Evolutionary conservation across 2,113 vertebrate genomes (phyloP).

Genomic region (Odocoileus virginianus): DNA sequence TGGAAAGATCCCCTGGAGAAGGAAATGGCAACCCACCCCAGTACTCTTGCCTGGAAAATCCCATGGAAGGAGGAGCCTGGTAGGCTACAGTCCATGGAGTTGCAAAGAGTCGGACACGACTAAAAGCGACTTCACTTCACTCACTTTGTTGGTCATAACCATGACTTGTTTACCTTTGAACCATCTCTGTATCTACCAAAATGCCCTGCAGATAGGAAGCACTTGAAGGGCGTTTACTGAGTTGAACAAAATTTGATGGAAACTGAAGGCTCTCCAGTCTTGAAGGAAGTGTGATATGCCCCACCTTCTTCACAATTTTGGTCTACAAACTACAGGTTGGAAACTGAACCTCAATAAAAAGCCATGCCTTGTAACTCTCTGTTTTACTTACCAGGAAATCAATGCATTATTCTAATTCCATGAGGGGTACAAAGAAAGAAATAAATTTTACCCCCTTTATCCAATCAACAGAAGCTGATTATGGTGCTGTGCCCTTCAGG

Average conservation of each 20-base stretch:
- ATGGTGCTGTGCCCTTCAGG: neutral
- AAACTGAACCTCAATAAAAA: neutral
- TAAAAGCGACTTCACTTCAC: too few relatives aligned
- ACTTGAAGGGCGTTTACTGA: neutral
- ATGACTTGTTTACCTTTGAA: neutral
- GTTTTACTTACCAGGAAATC: neutral
- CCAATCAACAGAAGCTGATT: neutral
- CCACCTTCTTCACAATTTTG: neutral
- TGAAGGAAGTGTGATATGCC: neutral
- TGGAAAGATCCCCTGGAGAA: too few relatives aligned
- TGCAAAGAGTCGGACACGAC: too few relatives aligned
- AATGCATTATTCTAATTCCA: neutral
- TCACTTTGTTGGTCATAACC: neutral
- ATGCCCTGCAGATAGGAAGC: neutral
- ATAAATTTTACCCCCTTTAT: neutral
- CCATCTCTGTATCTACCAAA: neutral
- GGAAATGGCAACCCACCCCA: too few relatives aligned
- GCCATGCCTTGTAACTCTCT: neutral
- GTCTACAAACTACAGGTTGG: neutral
- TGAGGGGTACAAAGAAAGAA: neutral
- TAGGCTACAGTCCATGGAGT: too few relatives aligned
- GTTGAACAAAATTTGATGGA: neutral
- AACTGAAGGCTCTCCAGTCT: neutral
- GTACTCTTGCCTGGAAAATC: too few relatives aligned
- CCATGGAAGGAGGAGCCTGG: too few relatives aligned